Evolutionary conservation across 2,113 vertebrate species (phyloP).

Genomic region (Typhlomys cinereus): DNA sequence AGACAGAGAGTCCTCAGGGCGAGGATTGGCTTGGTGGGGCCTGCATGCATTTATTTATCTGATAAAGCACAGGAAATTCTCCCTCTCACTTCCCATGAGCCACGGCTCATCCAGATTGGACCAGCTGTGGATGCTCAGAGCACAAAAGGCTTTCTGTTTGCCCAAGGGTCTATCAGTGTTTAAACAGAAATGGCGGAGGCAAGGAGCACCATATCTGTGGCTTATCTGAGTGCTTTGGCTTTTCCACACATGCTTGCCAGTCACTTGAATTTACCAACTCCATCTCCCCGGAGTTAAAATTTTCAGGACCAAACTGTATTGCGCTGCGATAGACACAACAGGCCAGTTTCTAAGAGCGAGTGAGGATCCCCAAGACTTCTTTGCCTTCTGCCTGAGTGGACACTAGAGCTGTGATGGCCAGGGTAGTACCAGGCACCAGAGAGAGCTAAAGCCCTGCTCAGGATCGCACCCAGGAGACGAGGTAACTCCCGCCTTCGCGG

Average conservation of each 20-base stretch:
- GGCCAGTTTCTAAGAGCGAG: constrained; percentile 26
- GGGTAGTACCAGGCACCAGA: neutral
- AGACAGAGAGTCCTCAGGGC: neutral
- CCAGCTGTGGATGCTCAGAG: constrained; percentile 60
- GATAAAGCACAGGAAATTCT: constrained; percentile 1
- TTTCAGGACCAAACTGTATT: constrained; percentile 33
- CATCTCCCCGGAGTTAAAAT: constrained; percentile 82
- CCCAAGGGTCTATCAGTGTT: constrained; percentile 69
- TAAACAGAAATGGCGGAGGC: constrained; percentile 89
- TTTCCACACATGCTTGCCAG: constrained; percentile 85
- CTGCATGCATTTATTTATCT: neutral
- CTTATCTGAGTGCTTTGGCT: constrained; percentile 85
- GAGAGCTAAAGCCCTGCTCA: neutral
- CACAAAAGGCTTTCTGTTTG: constrained; percentile 77
- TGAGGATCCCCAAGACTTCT: constrained; percentile 15
- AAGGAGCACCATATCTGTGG: constrained; percentile 87
- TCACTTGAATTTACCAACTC: constrained; percentile 85
- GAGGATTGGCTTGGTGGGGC: neutral
- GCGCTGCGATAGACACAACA: neutral
- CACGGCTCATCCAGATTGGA: neutral
- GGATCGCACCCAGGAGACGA: neutral
- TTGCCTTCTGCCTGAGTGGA: constrained; percentile 11
- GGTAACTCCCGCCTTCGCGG: neutral
- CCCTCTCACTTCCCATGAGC: neutral
- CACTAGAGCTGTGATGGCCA: neutral